Conservation (phyloP, 2,797 vertebrate species). For the Myotis planiceps region DNA sequence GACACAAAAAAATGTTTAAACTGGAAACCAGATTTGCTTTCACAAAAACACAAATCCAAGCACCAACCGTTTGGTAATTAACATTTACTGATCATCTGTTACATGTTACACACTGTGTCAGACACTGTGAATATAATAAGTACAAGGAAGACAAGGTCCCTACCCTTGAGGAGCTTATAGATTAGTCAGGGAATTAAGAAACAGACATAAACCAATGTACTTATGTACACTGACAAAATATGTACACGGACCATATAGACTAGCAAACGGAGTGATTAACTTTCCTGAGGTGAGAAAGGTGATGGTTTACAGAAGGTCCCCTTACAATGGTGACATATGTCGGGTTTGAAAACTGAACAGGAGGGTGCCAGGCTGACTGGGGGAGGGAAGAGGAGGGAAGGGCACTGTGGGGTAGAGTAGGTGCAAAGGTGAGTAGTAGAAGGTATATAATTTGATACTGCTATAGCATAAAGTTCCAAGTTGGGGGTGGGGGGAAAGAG, state of each 20-base stretch:
- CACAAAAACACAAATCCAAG: conserved; percentile 45
- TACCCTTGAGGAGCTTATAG: not conserved
- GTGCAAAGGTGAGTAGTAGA: not conserved
- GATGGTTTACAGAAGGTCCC: not conserved
- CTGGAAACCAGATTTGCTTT: conserved; percentile 13
- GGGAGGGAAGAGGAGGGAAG: not conserved
- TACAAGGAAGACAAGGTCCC: not conserved
- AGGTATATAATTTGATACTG: not conserved
- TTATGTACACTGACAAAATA: not conserved
- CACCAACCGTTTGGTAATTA: conserved; percentile 32
- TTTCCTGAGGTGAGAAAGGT: not conserved
- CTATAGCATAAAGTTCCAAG: not conserved
- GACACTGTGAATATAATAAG: not conserved
- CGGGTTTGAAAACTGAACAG: not conserved
- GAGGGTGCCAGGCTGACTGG: not conserved
- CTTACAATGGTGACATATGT: not conserved
- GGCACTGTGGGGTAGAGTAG: not conserved
- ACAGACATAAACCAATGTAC: not conserved
- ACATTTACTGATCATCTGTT: not conserved
- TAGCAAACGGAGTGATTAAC: not conserved
- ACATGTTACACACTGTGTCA: not conserved
- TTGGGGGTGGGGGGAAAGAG: not conserved
- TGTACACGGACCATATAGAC: not conserved
- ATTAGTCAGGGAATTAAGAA: not conserved
- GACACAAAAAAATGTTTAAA: conserved; percentile 24